Conservation (phyloP, 2,888 invertebrate species). For the Pheosia tremula region DNA sequence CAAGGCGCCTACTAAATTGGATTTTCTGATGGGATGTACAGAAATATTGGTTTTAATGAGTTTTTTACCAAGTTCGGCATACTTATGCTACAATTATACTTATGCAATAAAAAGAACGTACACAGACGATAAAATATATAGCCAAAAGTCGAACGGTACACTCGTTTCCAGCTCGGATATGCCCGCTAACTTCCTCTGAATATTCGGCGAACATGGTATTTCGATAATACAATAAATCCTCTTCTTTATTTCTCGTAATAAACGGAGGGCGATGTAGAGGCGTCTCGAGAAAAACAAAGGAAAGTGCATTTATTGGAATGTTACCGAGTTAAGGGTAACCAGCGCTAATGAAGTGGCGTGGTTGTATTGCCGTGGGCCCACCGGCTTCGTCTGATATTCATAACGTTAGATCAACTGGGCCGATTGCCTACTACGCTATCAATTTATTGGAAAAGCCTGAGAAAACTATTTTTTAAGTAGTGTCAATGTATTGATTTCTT, state of each 20-base stretch:
- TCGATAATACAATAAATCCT: slow-evolving; percentile 8
- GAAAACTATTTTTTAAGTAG: no score
- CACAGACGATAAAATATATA: slow-evolving; percentile 26
- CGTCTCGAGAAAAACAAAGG: slow-evolving; percentile 14
- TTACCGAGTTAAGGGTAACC: slow-evolving; percentile 67
- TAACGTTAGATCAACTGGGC: slow-evolving; percentile 59
- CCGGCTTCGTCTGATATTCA: slow-evolving; percentile 66
- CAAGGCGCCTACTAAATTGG: not conserved
- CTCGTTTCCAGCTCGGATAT: slow-evolving; percentile 12
- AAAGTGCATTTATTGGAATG: slow-evolving; percentile 27
- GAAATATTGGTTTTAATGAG: slow-evolving; percentile 2
- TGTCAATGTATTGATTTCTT: no score
- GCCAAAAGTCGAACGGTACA: slow-evolving; percentile 13
- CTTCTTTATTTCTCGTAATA: slow-evolving; percentile 4
- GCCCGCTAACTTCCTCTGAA: not conserved
- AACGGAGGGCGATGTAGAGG: slow-evolving; percentile 4
- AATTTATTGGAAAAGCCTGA: slow-evolving; percentile 17
- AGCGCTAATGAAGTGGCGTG: slow-evolving; percentile 62
- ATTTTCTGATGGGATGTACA: not conserved
- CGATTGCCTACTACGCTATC: slow-evolving; percentile 23
- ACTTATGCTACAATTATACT: slow-evolving; percentile 22
- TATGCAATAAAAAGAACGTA: slow-evolving; percentile 23
- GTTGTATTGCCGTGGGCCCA: slow-evolving; percentile 45
- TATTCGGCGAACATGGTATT: not conserved
- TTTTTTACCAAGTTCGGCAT: slow-evolving; percentile 13